These are phyloP conservation scores for Cantharis lateralis DNA, from an alignment of 2,888 invertebrate species.

Conservation along the genomic window DNA sequence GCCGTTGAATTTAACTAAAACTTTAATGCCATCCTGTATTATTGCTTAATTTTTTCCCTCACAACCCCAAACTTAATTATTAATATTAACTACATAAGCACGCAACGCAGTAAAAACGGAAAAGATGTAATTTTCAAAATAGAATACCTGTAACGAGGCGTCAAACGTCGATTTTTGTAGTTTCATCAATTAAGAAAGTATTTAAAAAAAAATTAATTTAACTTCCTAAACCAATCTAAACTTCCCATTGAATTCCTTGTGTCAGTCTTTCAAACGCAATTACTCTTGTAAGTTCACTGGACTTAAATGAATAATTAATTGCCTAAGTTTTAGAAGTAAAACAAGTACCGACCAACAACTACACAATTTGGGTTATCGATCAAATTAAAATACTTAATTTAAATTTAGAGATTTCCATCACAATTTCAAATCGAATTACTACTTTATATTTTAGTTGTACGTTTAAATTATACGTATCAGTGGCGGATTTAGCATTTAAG, in stretches of 20 bases:
- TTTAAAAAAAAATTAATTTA: not conserved
- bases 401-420: not conserved
- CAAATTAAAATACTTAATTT: not conserved
- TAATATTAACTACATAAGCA: not conserved
- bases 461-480: too few relatives aligned
- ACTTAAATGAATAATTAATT: constrained; percentile 5
- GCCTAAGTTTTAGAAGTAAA: constrained; percentile 4
- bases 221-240: not conserved
- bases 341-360: not conserved
- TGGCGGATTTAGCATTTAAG: too few relatives aligned
- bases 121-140: not conserved
- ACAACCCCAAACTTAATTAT: not conserved
- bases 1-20: not conserved
- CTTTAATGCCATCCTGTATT: not conserved
- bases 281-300: constrained; percentile 1
- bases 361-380: not conserved
- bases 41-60: too few relatives aligned
- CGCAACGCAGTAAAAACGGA: not conserved
- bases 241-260: not conserved
- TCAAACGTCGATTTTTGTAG: not conserved
- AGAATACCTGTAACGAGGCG: not conserved
- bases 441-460: not conserved
- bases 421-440: not conserved
- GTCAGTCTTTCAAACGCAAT: constrained; percentile 4
- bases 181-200: not conserved